A percentile compares a stretch with the other conserved stretches of the same genome.
Conservation (phyloP, 2,888 invertebrate genomes). For the Microdon myrmicae region DNA sequence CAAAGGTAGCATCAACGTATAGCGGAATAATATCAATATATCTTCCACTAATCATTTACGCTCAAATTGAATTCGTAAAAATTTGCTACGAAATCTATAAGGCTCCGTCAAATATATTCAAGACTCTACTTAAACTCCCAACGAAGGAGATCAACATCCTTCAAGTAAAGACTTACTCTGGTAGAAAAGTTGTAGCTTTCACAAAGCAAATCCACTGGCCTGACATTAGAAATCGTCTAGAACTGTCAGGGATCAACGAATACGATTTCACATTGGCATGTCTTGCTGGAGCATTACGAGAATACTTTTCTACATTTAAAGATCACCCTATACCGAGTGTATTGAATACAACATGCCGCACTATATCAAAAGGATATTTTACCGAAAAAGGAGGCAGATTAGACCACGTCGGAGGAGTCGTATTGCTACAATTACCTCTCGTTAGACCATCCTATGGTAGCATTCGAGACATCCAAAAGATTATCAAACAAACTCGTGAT, state of each 20-base stretch:
- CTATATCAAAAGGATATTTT: constrained; percentile 63
- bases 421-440: constrained; percentile 63
- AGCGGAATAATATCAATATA: constrained; percentile 60
- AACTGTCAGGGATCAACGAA: constrained; percentile 58
- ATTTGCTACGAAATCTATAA: constrained; percentile 62
- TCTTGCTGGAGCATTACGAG: constrained; percentile 61
- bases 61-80: constrained; percentile 60
- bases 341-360: constrained; percentile 63
- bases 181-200: constrained; percentile 64
- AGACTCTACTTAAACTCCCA: constrained; percentile 61
- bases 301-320: constrained; percentile 60
- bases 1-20: constrained; percentile 57
- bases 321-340: constrained; percentile 58
- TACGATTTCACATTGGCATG: constrained; percentile 63
- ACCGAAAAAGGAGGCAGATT: constrained; percentile 60
- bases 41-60: constrained; percentile 61
- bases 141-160: constrained; percentile 62
- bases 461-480: constrained; percentile 58
- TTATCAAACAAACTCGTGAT: constrained; percentile 59
- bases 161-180: constrained; percentile 64
- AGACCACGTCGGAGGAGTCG: constrained; percentile 63
- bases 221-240: constrained; percentile 57
- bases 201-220: constrained; percentile 64
- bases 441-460: constrained; percentile 57
- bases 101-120: constrained; percentile 63